Conservation (phyloP, 1,140 invertebrate species). For the Amyelois transitella region DNA sequence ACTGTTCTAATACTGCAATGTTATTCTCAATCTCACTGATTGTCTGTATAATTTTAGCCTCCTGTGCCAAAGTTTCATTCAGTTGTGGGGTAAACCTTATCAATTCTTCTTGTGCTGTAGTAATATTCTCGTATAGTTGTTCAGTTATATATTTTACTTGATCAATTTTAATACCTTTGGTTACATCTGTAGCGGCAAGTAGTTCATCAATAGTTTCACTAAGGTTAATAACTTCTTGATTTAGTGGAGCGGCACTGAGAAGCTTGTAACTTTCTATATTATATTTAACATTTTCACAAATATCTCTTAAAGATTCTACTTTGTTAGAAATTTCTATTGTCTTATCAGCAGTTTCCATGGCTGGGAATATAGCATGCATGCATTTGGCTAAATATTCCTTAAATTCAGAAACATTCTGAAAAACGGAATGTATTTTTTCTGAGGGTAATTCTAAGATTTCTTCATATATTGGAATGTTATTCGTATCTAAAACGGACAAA, state of each 20-base stretch:
- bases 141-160: slow-evolving; percentile 35
- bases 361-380: slow-evolving; percentile 33
- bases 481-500: slow-evolving; percentile 46
- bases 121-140: slow-evolving; percentile 34
- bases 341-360: slow-evolving; percentile 31
- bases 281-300: slow-evolving; percentile 34
- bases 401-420: slow-evolving; percentile 35
- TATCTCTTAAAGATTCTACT: slow-evolving; percentile 27
- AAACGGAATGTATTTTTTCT: slow-evolving; percentile 41
- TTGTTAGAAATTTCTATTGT: slow-evolving; percentile 40
- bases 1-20: slow-evolving; percentile 43
- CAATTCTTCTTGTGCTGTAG: slow-evolving; percentile 37
- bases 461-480: slow-evolving; percentile 52
- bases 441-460: slow-evolving; percentile 38
- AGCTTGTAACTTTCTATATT: slow-evolving; percentile 22
- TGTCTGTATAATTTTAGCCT: slow-evolving; percentile 36
- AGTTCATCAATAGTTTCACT: slow-evolving; percentile 27
- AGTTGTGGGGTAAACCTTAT: slow-evolving; percentile 30
- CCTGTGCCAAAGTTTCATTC: slow-evolving; percentile 22
- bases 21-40: slow-evolving; percentile 41
- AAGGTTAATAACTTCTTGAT: slow-evolving; percentile 18
- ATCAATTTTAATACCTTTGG: slow-evolving; percentile 30
- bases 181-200: slow-evolving; percentile 29
- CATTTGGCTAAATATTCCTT: slow-evolving; percentile 44
- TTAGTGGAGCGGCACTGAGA: slow-evolving; percentile 8